Conservation (phyloP, 1,140 invertebrate genomes). For the Harpegnathos saltator region DNA sequence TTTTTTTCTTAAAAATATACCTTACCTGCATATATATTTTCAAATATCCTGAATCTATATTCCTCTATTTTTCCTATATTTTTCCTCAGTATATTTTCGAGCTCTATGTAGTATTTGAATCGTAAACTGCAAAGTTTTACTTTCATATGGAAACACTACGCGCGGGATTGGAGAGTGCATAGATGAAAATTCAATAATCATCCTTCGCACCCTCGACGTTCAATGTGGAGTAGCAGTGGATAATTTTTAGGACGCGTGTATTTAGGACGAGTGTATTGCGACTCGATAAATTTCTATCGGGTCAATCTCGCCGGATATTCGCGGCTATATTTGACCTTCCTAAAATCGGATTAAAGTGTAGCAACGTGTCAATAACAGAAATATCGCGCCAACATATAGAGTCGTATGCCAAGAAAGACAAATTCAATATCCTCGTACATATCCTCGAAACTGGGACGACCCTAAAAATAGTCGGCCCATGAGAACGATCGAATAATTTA, state of each 20-base stretch:
- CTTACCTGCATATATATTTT: too few species aligned
- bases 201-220: not conserved
- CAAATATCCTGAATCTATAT: too few species aligned
- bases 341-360: constrained; percentile 36
- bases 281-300: constrained; percentile 25
- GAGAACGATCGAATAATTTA: not conserved
- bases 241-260: constrained; percentile 21
- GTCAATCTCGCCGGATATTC: not conserved
- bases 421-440: constrained; percentile 25
- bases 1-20: too few species aligned
- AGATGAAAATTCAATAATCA: not conserved
- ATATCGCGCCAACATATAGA: not conserved
- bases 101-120: not conserved
- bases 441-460: not conserved
- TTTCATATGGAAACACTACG: not conserved
- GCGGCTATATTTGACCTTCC: not conserved
- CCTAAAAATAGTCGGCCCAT: constrained; percentile 22
- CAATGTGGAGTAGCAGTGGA: not conserved
- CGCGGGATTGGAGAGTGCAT: too few species aligned
- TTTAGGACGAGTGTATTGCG: not conserved
- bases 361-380: constrained; percentile 34
- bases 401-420: not conserved
- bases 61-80: too few species aligned
- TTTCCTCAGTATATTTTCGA: not conserved
- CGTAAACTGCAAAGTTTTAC: not conserved